Evolutionary conservation across 2,888 invertebrate species (phyloP), one percentile per base, ranked within the genome.

Genomic region (Euplagia quadripunctaria): DNA sequence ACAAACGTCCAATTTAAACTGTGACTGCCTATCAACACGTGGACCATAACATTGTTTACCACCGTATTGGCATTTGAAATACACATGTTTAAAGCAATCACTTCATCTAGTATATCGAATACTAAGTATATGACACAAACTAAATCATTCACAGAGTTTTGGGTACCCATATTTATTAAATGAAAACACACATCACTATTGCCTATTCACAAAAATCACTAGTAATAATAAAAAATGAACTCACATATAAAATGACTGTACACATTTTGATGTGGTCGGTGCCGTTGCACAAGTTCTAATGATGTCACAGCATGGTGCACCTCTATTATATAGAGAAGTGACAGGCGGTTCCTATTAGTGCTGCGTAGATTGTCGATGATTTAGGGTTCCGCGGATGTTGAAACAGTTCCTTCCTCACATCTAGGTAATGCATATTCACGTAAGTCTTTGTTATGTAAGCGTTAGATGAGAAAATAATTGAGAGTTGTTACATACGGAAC

Each of bases 161-260:
- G 4, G 20, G 5, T 11, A 58, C 12, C 5, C 20, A 58, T 58
- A 58, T 12, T 31, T 58, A 9, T 20, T 58, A 52, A 51, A 52
- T 52, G 51, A 51, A 52, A 52, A 12, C 31, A 61, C 58, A 65
- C 11, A 46, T 64, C 70, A 58, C 75, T 79, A 74, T 64, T 69
- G 17, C 11, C 31, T 31, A 31, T 31, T 71, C 79, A 80, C 76
- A 66, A 63, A 46, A 17, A 58, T 49, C 69, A 76, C 74, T 75
- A 71, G 61, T 69, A n/a, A 63, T 72, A 69, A 76, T 66, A 76
- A 68, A 69, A 61, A 76, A 68, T 64, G 65, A 88, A 94, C 94
- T 95, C 94, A 95, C 94, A 91, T 91, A 94, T 88, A 88, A 83
- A 83, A 90, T 86, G 74, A 91, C 87, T 87, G 91, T 86, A 87